Percentiles rank a stretch among this genome's conserved stretches.
phyloP scores from a whole-genome alignment of 2,888 invertebrate species.

The Torymus texanus region DNA sequence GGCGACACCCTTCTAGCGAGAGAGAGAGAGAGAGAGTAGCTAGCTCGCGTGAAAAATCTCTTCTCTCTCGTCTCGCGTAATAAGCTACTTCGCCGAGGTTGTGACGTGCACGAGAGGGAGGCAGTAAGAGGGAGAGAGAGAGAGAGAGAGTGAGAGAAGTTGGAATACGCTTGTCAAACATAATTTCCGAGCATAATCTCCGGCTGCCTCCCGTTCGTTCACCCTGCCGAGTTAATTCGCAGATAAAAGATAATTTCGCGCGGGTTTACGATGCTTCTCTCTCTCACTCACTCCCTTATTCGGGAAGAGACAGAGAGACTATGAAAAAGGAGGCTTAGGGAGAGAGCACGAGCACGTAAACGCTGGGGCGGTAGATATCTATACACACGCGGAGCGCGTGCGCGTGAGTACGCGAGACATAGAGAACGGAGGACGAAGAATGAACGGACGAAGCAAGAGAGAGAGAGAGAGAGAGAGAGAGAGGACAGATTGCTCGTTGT shows the following conservation, averaged over 20 bases:
- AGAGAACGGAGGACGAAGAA: slow-evolving; percentile 32
- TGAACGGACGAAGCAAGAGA: slow-evolving; percentile 36
- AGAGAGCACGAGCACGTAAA: slow-evolving; percentile 48
- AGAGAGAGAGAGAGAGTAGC: too few species aligned
- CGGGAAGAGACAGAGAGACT: slow-evolving; percentile 12
- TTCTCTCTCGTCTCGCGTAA: too few species aligned
- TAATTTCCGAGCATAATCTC: slow-evolving; percentile 49
- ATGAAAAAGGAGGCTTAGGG: slow-evolving; percentile 51
- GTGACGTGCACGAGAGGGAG: too few species aligned
- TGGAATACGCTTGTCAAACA: slow-evolving; percentile 50
- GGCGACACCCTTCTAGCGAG: too few species aligned
- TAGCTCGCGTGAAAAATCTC: too few species aligned
- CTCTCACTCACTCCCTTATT: not conserved
- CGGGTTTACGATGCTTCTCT: slow-evolving; percentile 38
- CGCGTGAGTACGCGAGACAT: not conserved
- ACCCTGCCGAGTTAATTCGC: slow-evolving; percentile 49
- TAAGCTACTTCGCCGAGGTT: too few species aligned
- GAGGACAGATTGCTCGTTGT: slow-evolving; percentile 69
- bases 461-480: slow-evolving; percentile 43
- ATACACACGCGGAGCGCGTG: not conserved
- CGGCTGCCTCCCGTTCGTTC: too few species aligned
- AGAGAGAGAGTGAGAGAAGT: too few species aligned
- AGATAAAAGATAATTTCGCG: slow-evolving; percentile 57
- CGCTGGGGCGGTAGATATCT: not conserved
- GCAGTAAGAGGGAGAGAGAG: too few species aligned